Evolutionary conservation across 1,140 invertebrate species (phyloP), one percentile per base, ranked within the genome.

Genomic region (Cydia strobilella): DNA sequence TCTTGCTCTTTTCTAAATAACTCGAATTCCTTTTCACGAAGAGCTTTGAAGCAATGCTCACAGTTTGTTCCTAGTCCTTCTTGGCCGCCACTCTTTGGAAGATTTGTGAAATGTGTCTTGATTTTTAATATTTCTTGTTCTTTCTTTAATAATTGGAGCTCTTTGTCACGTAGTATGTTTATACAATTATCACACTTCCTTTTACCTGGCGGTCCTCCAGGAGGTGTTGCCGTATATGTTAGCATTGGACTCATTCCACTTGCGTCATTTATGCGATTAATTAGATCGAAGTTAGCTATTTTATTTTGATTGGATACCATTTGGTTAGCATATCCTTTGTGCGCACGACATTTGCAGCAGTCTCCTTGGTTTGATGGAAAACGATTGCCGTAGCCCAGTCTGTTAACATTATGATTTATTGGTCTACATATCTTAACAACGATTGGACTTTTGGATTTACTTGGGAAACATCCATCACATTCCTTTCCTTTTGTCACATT

Each of bases 101-200:
- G 18, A n/a, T 59, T 59, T 23, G 54, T 59, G 20, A 59, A 59
- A 59, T 59, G 54, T 23, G 54, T 59, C 54, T 59, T 59, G 12
- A 59, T 59, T 23, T 59, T 59, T 59, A 59, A 59, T 23, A 59
- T 59, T 59, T 59, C 54, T 59, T 59, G 54, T 59, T 59, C 54
- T 59, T 59, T 59, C 20, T 23, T 59, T 59, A 59, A 23, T 59
- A 59, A 59, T 59, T 59, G 54, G 18, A 59, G 54, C 20, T 59
- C 54, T 12, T 59, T 59, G 54, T 59, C 54, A 9, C 54, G 18
- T 59, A 59, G 54, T 59, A 59, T 59, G 7, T 23, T 59, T 59
- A 59, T 23, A 4, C 54, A 59, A 59, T 59, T 59, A 23, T 59
- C 54, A 23, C 54, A 59, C 18, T 59, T 59, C 20, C 54, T 59